A percentile compares a stretch with the other conserved stretches of the same genome.
phyloP scores from a whole-genome alignment of 2,113 vertebrate species.

The Zingel zingel region DNA sequence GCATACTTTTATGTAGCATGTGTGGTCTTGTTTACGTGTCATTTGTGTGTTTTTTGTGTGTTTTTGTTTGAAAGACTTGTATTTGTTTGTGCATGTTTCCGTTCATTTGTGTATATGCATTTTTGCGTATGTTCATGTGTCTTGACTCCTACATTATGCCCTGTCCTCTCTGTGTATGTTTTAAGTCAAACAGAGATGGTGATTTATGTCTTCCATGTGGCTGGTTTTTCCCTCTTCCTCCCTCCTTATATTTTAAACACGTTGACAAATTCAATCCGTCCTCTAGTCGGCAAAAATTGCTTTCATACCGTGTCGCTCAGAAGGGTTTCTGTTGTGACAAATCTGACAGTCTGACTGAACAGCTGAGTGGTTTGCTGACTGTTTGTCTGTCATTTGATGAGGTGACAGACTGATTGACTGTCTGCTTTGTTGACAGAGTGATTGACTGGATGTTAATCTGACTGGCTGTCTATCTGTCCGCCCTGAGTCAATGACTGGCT shows the following conservation, averaged over 20 bases:
- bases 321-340: conserved; percentile 56
- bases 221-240: neutral
- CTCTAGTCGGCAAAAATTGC: conserved; percentile 21
- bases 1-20: neutral
- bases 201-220: conserved; percentile 26
- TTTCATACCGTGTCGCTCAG: conserved; percentile 25
- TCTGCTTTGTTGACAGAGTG: conserved; percentile 42
- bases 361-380: conserved; percentile 54
- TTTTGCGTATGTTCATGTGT: neutral
- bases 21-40: neutral
- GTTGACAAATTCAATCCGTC: conserved; percentile 49
- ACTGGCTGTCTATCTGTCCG: conserved; percentile 27
- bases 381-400: conserved; percentile 41
- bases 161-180: conserved; percentile 22
- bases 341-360: conserved; percentile 59
- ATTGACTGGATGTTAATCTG: conserved; percentile 46
- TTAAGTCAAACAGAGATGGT: conserved; percentile 8
- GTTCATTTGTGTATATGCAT: neutral
- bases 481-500: neutral
- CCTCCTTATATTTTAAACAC: conserved; percentile 38
- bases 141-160: conserved; percentile 21
- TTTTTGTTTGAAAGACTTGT: neutral
- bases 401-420: conserved; percentile 46
- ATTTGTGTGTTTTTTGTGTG: neutral
- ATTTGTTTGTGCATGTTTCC: neutral